Base-by-base conservation (phyloP, 2,113 vertebrate species). In the Pteropus alecto region DNA sequence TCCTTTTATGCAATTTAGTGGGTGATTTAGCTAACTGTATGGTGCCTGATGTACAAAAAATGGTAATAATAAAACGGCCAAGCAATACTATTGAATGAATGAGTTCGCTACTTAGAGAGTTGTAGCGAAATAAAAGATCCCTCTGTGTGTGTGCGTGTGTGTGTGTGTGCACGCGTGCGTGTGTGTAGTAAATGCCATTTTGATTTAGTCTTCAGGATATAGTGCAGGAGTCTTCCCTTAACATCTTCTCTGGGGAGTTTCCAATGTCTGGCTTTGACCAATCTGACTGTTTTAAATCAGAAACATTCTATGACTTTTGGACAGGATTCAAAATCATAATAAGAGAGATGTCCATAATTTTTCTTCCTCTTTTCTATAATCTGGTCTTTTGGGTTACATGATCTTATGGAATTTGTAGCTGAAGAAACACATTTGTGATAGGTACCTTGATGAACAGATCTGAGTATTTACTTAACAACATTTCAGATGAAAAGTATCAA, bases 341-440 rank as follows among this genome's bases (percentile, higher is more conserved):
- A 38, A 85, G 90, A 97, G 89, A 97, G 51, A 58, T 12, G 22
- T 93, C 79, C 83, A 73, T 67, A 89, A 93, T 97, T 96, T 97
- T 61, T 98, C 83, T 78, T 51, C 90, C 79, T 21, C 33, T 92
- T 93, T 87, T 71, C 48, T 74, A 51, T 91, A 84, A 60, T 60
- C 81, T 51, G 70, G 67, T 93, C 88, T 82, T 96, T 95, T 84
- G 76, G 73, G 87, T 54, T 97, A 56, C 84, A 94, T 8, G 35
- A 96, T 96, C 89, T 93, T 97, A 90, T 94, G 92, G 94, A 96
- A 97, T 97, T 79, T 97, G 85, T 93, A 97, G 79, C 73, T 56
- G 46, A 82, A 96, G 93, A 98, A 98, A 98, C 33, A 87, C 92
- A 86, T 94, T 96, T 97, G 94, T 0, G 16, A 51, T 87, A 85